Evolutionary conservation across 2,797 vertebrate genomes (phyloP).

Genomic region (Platyrinchus mystaceus): DNA sequence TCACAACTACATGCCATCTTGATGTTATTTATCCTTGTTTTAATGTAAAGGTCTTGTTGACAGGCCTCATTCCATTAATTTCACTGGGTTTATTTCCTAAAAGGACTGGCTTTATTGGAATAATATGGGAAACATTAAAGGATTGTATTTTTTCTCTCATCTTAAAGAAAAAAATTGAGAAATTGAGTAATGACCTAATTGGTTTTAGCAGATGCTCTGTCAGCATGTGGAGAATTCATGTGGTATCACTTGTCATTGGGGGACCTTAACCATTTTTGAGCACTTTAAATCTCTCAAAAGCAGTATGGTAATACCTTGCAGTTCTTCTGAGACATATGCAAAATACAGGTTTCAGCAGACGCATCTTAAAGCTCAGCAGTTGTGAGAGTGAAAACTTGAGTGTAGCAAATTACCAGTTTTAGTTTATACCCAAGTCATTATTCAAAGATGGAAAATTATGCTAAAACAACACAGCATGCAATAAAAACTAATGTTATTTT

Average conservation of each 20-base stretch:
- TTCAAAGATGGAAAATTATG: constrained; percentile 24
- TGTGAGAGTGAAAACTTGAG: background rate
- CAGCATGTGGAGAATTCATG: background rate
- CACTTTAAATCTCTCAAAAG: background rate
- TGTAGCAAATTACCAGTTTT: constrained; percentile 28
- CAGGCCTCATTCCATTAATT: background rate
- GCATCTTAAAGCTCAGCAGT: background rate
- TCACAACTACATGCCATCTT: background rate
- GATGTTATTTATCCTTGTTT: background rate
- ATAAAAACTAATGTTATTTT: background rate
- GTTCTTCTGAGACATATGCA: background rate
- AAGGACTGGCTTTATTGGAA: background rate
- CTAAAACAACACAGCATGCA: background rate
- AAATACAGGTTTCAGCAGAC: background rate
- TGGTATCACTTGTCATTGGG: background rate
- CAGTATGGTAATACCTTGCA: background rate
- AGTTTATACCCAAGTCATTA: constrained; percentile 22
- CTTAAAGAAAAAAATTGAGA: constrained; percentile 6
- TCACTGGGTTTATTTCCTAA: background rate
- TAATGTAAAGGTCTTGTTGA: background rate
- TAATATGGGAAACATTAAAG: background rate
- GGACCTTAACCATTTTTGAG: background rate
- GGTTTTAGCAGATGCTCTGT: constrained; percentile 41
- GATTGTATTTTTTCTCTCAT: background rate
- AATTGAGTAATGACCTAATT: constrained; percentile 28